These are phyloP conservation scores for Siniperca undulata DNA, from an alignment of 2,797 vertebrate species.

Conservation along the genomic window DNA sequence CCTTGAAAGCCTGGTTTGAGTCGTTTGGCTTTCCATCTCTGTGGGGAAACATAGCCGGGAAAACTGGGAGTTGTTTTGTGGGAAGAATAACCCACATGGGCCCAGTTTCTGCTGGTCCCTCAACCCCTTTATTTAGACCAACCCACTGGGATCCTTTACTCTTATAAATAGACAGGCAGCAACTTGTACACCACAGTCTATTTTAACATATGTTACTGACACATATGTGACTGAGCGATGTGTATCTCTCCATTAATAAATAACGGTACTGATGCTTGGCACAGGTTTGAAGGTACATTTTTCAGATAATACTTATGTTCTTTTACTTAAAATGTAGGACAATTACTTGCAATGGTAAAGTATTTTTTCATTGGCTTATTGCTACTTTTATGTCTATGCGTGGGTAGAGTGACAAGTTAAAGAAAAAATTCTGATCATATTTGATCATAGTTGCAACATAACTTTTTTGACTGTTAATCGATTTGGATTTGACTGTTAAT, in stretches of 20 bases:
- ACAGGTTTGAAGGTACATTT: not conserved
- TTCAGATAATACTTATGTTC: not conserved
- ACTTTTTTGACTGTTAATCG: not conserved
- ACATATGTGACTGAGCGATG: slow-evolving; percentile 14
- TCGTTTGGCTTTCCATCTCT: slow-evolving; percentile 36
- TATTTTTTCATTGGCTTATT: not conserved
- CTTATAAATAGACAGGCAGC: slow-evolving; percentile 63
- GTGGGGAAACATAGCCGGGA: slow-evolving; percentile 15
- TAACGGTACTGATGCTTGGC: not conserved
- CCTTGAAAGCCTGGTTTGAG: not conserved
- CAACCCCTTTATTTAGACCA: slow-evolving; percentile 74
- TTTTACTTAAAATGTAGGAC: not conserved
- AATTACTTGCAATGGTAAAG: not conserved
- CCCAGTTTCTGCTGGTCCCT: slow-evolving; percentile 48
- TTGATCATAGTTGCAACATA: not conserved
- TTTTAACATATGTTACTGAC: slow-evolving; percentile 14
- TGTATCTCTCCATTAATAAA: slow-evolving; percentile 24
- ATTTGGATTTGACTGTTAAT: not conserved
- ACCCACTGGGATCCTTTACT: slow-evolving; percentile 50
- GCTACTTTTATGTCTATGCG: not conserved
- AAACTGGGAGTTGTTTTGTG: slow-evolving; percentile 58
- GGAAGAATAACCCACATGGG: slow-evolving; percentile 51
- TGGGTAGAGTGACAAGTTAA: not conserved
- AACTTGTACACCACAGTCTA: slow-evolving; percentile 23
- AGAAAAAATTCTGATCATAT: not conserved